Percentiles rank a stretch among this genome's conserved stretches.
These are phyloP conservation scores for Lamellibrachia satsuma DNA, from an alignment of 2,888 invertebrate species.

Conservation along the genomic window DNA sequence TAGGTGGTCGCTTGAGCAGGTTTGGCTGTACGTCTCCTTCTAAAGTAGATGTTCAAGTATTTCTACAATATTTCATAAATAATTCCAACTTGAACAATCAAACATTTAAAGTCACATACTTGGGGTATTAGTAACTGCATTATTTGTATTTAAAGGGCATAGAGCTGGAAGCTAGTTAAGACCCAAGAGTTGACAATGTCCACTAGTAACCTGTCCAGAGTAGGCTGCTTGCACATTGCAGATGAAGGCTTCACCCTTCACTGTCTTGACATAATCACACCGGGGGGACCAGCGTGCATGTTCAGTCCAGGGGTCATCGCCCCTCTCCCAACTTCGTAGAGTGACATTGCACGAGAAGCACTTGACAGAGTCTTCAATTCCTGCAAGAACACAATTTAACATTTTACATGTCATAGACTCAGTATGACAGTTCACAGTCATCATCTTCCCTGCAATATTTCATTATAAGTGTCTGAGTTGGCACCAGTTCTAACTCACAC, in stretches of 20 bases:
- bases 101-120: too few species aligned
- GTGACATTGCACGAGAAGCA: constrained; percentile 95
- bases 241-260: constrained; percentile 73
- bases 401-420: neutral
- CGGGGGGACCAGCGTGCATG: constrained; percentile 92
- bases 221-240: neutral
- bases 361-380: constrained; percentile 72
- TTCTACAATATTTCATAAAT: too few species aligned
- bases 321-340: constrained; percentile 89
- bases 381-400: constrained; percentile 27
- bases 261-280: constrained; percentile 73
- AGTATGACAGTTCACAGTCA: neutral
- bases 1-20: too few species aligned
- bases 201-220: neutral
- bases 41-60: too few species aligned
- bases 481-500: neutral
- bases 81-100: too few species aligned
- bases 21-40: too few species aligned
- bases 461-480: too few species aligned
- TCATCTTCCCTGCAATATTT: neutral
- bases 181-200: neutral
- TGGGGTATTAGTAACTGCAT: too few species aligned
- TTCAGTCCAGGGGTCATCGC: constrained; percentile 93
- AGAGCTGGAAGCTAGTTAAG: neutral
- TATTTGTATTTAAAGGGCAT: too few species aligned